Conservation (phyloP, 1,140 invertebrate genomes). For the Zaprionus africanus region DNA sequence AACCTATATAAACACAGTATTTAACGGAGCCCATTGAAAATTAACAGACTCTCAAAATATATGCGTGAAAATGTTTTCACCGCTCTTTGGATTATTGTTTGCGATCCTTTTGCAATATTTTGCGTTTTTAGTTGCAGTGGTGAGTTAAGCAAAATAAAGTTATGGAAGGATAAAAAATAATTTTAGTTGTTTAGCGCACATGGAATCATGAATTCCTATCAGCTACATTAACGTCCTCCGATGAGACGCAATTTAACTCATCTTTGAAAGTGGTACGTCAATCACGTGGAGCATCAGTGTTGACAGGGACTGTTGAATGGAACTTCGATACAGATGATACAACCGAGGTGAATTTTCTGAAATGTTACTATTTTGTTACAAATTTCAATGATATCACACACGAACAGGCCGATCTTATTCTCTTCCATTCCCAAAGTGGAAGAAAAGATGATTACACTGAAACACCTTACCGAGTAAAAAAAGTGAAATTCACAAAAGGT, state of each 20-base stretch:
- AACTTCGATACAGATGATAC: not conserved
- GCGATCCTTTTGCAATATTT: not conserved
- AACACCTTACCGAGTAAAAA: not conserved
- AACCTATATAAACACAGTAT: not conserved
- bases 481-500: not conserved
- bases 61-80: not conserved
- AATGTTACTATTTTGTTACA: not conserved
- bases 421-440: not conserved
- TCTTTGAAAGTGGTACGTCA: not conserved
- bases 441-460: not conserved
- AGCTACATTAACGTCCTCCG: not conserved
- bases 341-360: not conserved
- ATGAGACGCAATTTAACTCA: not conserved
- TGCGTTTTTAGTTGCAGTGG: not conserved
- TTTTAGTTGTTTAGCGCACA: not conserved
- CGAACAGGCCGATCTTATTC: not conserved
- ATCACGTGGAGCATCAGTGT: not conserved
- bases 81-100: not conserved
- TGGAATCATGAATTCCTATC: not conserved
- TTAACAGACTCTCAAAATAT: not conserved
- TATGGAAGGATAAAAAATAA: not conserved
- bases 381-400: not conserved
- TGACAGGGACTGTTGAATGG: not conserved
- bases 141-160: not conserved
- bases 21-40: too few species aligned